A percentile compares a stretch with the other conserved stretches of the same genome.
Conservation (phyloP, 2,113 vertebrate genomes). For the Aleadryas rufinucha region DNA sequence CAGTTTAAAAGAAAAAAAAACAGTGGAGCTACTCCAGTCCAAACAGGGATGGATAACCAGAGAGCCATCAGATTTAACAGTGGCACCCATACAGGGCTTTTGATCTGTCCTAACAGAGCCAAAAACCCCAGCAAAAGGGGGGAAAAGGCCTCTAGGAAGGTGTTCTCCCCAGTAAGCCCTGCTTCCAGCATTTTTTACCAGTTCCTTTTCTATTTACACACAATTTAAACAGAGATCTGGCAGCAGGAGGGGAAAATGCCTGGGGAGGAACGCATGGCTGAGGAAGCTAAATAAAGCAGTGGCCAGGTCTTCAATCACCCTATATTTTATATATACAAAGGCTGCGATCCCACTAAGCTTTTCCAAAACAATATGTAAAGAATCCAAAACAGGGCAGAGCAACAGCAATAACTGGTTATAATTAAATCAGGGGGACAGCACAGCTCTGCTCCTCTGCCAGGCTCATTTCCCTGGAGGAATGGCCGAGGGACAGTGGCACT, state of each 20-base stretch:
- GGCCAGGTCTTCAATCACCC: constrained; percentile 49
- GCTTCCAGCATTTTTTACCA: background rate
- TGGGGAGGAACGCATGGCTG: constrained; percentile 26
- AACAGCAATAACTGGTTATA: constrained; percentile 14
- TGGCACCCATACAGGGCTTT: background rate
- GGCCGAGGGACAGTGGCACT: background rate
- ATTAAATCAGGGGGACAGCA: background rate
- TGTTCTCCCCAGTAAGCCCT: background rate
- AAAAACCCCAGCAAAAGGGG: background rate
- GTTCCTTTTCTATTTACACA: constrained; percentile 39
- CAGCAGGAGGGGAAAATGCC: constrained; percentile 46
- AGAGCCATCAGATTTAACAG: background rate
- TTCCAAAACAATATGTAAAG: constrained; percentile 52
- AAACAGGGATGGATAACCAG: constrained; percentile 1
- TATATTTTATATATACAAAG: constrained; percentile 65
- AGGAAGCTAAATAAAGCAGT: constrained; percentile 52
- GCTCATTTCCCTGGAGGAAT: background rate
- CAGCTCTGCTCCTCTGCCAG: background rate
- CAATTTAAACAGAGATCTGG: constrained; percentile 65
- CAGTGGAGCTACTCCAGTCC: background rate
- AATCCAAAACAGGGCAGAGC: constrained; percentile 21
- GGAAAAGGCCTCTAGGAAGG: background rate
- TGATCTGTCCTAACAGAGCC: background rate
- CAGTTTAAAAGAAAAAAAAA: background rate
- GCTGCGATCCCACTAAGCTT: constrained; percentile 35